Conservation (phyloP, 2,888 invertebrate species). For the Calliscelio sp. region DNA sequence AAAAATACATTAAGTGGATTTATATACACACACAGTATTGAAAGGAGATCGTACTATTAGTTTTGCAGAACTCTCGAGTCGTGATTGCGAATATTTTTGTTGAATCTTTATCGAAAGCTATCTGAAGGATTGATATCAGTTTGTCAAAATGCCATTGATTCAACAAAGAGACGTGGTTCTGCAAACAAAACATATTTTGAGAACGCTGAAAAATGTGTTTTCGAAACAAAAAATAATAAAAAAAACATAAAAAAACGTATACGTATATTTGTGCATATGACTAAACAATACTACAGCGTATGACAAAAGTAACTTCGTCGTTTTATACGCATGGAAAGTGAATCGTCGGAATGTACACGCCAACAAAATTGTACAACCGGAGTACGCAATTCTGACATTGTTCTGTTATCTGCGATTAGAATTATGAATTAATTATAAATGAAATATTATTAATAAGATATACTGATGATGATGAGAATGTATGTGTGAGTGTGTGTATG, state of each 20-base stretch:
- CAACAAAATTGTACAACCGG: slow-evolving; percentile 26
- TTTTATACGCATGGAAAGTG: slow-evolving; percentile 39
- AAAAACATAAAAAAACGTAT: slow-evolving; percentile 43
- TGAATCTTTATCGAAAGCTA: slow-evolving; percentile 2
- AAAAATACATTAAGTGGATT: neutral
- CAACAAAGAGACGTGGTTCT: slow-evolving; percentile 1
- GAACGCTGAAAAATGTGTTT: slow-evolving; percentile 12
- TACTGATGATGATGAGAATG: slow-evolving; percentile 21
- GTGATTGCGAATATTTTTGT: slow-evolving; percentile 33
- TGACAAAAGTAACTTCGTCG: slow-evolving; percentile 44
- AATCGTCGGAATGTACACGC: slow-evolving; percentile 32
- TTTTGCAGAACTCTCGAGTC: slow-evolving; percentile 47
- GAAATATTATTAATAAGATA: slow-evolving; percentile 75
- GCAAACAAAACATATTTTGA: slow-evolving; percentile 31
- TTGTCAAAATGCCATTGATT: neutral
- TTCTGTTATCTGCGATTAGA: slow-evolving; percentile 72
- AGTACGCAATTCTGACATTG: slow-evolving; percentile 59
- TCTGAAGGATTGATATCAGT: too few relatives aligned
- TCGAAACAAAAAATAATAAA: neutral
- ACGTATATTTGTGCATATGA: slow-evolving; percentile 65
- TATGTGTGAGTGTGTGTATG: slow-evolving; percentile 34
- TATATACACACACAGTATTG: slow-evolving; percentile 67
- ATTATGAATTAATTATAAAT: slow-evolving; percentile 79
- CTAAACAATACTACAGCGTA: slow-evolving; percentile 39
- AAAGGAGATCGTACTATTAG: slow-evolving; percentile 50